Evolutionary conservation across 2,113 vertebrate genomes (phyloP), one percentile per base, ranked within the genome.

Genomic region (Nothoprocta pentlandii): DNA sequence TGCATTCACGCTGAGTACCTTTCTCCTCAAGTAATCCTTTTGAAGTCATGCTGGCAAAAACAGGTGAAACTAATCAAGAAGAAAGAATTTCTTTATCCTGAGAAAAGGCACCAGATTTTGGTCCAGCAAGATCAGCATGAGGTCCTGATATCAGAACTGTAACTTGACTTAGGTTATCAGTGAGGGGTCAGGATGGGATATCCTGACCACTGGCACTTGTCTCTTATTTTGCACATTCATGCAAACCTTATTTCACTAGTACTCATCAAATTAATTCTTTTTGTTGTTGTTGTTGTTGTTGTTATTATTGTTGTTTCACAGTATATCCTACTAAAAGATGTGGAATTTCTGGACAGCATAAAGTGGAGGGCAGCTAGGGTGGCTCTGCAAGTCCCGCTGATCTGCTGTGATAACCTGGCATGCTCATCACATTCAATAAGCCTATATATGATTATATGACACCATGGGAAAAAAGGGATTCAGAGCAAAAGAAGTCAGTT

Each of bases 391-490:
- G 47, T 79, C 39, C 42, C 79, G 23, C 34, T 68, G 13, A 70
- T 67, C 28, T 3, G 2, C 3, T 51, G 47, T 49, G 28, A 63
- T 47, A 84, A 21, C 36, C 53, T 49, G 39, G 34, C 76, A 67
- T 53, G 14, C 22, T 73, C 74, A 67, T 22, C 59, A 77, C 41
- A 41, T 49, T 85, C 66, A 82, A 10, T 15, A 59, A 90, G 54
- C 36, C 73, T 66, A 22, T 36, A 56, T 74, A 46, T 64, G 78
- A 96, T 80, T 89, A 85, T 47, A 69, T 83, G 87, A 94, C 92
- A 96, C 84, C 64, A 97, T 96, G 95, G 97, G 96, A 97, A 97
- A 98, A 97, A 89, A 10, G 64, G 87, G 78, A 92, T 93, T 82
- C 26, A 36, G 90, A 94, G 89, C 68, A 95, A 91, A 58, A n/a